Base-by-base conservation (phyloP, 2,888 invertebrate genomes). In the Metalampra italica region DNA sequence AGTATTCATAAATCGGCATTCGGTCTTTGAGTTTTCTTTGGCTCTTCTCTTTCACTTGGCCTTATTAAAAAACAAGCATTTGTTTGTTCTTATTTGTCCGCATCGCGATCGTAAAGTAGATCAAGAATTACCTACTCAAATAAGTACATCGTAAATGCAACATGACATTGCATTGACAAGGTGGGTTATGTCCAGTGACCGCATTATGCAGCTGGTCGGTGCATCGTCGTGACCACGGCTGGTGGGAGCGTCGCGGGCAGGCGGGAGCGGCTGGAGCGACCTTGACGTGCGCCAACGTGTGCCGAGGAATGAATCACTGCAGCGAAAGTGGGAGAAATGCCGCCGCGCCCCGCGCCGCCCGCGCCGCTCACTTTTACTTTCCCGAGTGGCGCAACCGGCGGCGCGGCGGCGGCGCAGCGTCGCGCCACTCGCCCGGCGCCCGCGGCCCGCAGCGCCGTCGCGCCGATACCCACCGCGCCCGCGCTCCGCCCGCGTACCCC, bases 281-380 rank as follows among this genome's bases (percentile, higher is more conserved):
- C 88, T 87, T 87, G 86, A 75, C 73, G 75, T 58, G 56, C 51
- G 55, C 59, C 69, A 74, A 15, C 49, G 49, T 46, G 46, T 50
- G 11, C 45, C 46, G 47, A 64, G 66, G 71, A 75, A 64, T 78
- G 87, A 87, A 84, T 87, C 86, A 87, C 84, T 60, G 72, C 80
- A 80, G 87, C 83, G 89, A 88, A 88, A 90, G 88, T 90, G 88
- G 90, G 87, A 89, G 88, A 89, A 88, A 89, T 85, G 88, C 77
- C 71, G 68, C 71, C 72, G 68, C 71, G 71, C 73, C 53, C 59
- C 59, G 63, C 84, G 78, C 82, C 79, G 81, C 81, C 82, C 80
- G 82, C 83, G 77, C 83, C 81, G 73, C 80, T 86, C 80, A 89
- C 87, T 87, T 89, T 89, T 88, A 89, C 88, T 90, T 88, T 88